Conservation (phyloP, 2,888 invertebrate species). For the Liopterus haemorrhoidalis region DNA sequence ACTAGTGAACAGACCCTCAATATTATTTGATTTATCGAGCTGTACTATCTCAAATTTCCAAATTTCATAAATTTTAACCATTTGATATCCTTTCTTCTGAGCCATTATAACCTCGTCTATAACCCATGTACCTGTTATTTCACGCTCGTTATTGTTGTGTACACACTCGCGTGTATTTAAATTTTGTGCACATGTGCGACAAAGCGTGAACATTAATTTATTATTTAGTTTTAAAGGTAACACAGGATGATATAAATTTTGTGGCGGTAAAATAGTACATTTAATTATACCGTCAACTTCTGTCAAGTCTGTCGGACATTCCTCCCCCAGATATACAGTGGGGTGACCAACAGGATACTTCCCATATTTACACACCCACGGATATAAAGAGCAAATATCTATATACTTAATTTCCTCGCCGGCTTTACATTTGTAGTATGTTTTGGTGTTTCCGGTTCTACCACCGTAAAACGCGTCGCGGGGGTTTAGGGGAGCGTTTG, state of each 20-base stretch:
- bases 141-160: too few species aligned
- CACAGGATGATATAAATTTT: slow-evolving; percentile 35
- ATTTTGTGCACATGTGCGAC: slow-evolving; percentile 28
- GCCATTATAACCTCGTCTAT: slow-evolving; percentile 36
- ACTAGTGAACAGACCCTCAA: slow-evolving; percentile 30
- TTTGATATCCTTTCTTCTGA: slow-evolving; percentile 32
- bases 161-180: too few species aligned
- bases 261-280: slow-evolving; percentile 32
- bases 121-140: slow-evolving; percentile 38
- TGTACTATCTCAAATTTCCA: slow-evolving; percentile 35
- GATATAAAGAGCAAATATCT: slow-evolving; percentile 34
- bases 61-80: slow-evolving; percentile 34
- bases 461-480: slow-evolving; percentile 33
- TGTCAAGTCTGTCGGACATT: slow-evolving; percentile 14
- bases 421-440: slow-evolving; percentile 26
- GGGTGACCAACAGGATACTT: slow-evolving; percentile 32
- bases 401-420: slow-evolving; percentile 31
- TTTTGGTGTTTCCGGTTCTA: slow-evolving; percentile 26
- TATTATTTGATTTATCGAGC: slow-evolving; percentile 20
- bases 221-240: slow-evolving; percentile 32
- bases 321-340: slow-evolving; percentile 27
- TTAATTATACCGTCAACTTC: slow-evolving; percentile 31
- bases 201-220: slow-evolving; percentile 35
- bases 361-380: slow-evolving; percentile 32
- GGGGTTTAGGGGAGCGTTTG: slow-evolving; percentile 24